Evolutionary conservation across 1,140 invertebrate species (phyloP).

Genomic region (Bombyx mandarina): DNA sequence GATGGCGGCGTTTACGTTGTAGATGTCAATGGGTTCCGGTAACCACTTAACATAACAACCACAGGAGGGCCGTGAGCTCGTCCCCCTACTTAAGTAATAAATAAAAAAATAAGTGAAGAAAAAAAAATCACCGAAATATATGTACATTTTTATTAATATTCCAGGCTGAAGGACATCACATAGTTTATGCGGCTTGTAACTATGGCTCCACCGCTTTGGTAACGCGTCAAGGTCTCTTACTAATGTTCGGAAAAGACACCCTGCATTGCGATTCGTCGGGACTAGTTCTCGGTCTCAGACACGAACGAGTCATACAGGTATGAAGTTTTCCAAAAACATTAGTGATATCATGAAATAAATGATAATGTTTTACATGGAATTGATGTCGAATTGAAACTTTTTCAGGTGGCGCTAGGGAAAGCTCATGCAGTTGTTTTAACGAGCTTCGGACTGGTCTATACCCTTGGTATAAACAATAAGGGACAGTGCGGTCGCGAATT

Average conservation of each 20-base stretch:
- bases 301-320: slow-evolving; percentile 81
- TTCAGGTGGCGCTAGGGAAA: slow-evolving; percentile 91
- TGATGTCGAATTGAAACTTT: neutral
- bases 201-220: slow-evolving; percentile 95
- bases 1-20: too few species aligned
- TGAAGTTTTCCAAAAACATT: neutral
- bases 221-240: slow-evolving; percentile 88
- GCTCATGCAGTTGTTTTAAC: slow-evolving; percentile 93
- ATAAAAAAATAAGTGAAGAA: too few species aligned
- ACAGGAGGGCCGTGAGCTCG: too few species aligned
- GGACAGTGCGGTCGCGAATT: slow-evolving; percentile 97
- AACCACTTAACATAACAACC: too few species aligned
- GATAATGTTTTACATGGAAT: neutral
- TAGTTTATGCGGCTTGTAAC: slow-evolving; percentile 90
- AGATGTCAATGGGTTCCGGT: too few species aligned
- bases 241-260: slow-evolving; percentile 97
- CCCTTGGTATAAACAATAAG: slow-evolving; percentile 98
- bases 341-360: neutral
- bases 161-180: slow-evolving; percentile 81
- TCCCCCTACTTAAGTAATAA: too few species aligned
- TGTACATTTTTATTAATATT: neutral
- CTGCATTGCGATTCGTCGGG: slow-evolving; percentile 86
- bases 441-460: slow-evolving; percentile 91
- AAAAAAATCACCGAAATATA: neutral
- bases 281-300: slow-evolving; percentile 80